A percentile compares a stretch with the other conserved stretches of the same genome.
Conservation (phyloP, 2,888 invertebrate genomes). For the Rotaria magnacalcarata region DNA sequence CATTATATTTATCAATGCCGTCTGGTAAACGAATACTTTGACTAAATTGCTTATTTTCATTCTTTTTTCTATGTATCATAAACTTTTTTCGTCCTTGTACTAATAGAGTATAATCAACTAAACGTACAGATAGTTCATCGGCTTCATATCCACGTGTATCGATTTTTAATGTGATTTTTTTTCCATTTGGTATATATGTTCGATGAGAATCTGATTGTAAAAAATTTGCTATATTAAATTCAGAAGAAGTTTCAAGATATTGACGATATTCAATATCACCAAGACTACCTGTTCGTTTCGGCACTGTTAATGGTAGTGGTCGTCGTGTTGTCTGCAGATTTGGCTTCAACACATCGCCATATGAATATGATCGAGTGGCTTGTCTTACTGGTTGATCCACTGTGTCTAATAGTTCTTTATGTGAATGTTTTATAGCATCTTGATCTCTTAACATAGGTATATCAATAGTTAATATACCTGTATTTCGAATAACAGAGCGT, state of each 20-base stretch:
- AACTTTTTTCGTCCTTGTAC: not conserved
- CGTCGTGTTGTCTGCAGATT: not conserved
- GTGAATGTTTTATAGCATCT: not conserved
- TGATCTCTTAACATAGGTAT: slow-evolving; percentile 10
- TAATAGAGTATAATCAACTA: slow-evolving; percentile 1
- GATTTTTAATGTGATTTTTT: slow-evolving; percentile 20
- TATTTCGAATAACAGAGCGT: slow-evolving; percentile 18
- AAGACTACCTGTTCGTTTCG: not conserved
- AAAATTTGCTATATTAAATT: slow-evolving; percentile 16
- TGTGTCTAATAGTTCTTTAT: not conserved
- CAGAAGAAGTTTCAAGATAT: not conserved
- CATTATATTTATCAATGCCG: slow-evolving; percentile 13
- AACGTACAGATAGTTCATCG: not conserved
- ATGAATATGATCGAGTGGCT: not conserved
- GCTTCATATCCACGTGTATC: slow-evolving; percentile 33
- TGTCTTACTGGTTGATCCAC: not conserved
- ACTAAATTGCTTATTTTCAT: not conserved
- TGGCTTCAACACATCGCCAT: not conserved
- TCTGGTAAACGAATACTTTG: slow-evolving; percentile 26
- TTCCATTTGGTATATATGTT: slow-evolving; percentile 6
- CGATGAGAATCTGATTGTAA: slow-evolving; percentile 16
- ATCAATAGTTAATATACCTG: slow-evolving; percentile 24
- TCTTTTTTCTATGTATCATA: not conserved
- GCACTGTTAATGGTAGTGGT: not conserved
- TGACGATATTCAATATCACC: slow-evolving; percentile 13